Evolutionary conservation across 2,888 invertebrate species (phyloP), one percentile per base, ranked within the genome.

Genomic region (Abscondita cerata): DNA sequence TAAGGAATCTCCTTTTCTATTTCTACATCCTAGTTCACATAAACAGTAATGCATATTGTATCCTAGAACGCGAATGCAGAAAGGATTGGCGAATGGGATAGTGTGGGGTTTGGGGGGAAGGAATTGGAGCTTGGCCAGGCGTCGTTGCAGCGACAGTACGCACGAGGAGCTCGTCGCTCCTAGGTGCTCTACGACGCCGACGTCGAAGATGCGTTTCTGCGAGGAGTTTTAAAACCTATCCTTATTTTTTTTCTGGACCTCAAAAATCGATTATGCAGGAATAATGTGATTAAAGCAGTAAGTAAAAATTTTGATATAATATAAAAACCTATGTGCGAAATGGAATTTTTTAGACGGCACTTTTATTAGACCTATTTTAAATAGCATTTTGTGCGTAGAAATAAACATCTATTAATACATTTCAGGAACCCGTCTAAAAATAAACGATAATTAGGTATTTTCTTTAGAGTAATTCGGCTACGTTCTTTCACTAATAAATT

Each of bases 141-240:
- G 75, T 66, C 76, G 75, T 71, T 77, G 75, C 76, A 77, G 75
- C 77, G 74, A 70, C 77, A 78, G 78, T 79, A 73, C 72, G 75
- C 77, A 76, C 76, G 76, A 76, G 77, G 75, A 75, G 76, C 75
- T 74, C 68, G 68, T 62, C 61, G 74, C 71, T 71, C 70, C 69
- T 64, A 62, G 71, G 65, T 60, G 66, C 68, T 65, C 55, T 57
- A 64, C 52, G 62, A 64, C 59, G 59, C 53, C 64, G 64, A 57
- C 57, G 56, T 57, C 63, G 62, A 68, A 55, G 57, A 68, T 69
- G 67, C 60, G 66, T 64, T 69, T 59, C 55, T 54, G 44, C 59
- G 58, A 62, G 20, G 48, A 53, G 19, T 58, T 53, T 46, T 62
- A 54, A 55, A 15, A 34, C 52, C 36, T 40, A 33, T 52, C 56